Conservation (phyloP, 2,113 vertebrate genomes). For the Phyllostomus discolor region DNA sequence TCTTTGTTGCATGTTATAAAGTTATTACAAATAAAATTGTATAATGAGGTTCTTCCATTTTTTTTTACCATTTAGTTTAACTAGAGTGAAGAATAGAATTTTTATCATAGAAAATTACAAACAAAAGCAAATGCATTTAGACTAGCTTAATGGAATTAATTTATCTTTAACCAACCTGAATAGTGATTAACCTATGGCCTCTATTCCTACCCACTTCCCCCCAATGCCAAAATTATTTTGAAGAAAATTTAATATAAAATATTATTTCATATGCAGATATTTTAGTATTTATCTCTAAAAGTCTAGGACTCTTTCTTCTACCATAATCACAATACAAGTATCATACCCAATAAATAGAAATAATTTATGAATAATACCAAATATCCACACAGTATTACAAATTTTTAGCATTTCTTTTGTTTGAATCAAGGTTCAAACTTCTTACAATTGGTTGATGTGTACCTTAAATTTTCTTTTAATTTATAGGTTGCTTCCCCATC, state of each 20-base stretch:
- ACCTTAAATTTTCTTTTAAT: background rate
- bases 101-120: background rate
- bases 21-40: background rate
- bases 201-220: background rate
- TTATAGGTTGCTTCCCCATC: background rate
- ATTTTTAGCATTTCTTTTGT: background rate
- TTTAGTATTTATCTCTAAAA: background rate
- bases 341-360: background rate
- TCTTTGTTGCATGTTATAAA: background rate
- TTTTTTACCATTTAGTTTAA: background rate
- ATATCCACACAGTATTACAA: background rate
- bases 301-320: background rate
- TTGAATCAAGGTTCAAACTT: background rate
- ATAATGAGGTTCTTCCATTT: background rate
- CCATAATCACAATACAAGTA: background rate
- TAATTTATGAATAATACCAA: background rate
- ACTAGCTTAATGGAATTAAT: background rate
- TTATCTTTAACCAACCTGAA: background rate
- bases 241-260: background rate
- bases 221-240: background rate
- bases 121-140: background rate
- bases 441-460: background rate
- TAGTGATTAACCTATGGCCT: background rate
- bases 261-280: background rate
- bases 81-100: background rate